phyloP scores from a whole-genome alignment of 2,888 invertebrate genomes.

The Pseudanteris insignis region DNA sequence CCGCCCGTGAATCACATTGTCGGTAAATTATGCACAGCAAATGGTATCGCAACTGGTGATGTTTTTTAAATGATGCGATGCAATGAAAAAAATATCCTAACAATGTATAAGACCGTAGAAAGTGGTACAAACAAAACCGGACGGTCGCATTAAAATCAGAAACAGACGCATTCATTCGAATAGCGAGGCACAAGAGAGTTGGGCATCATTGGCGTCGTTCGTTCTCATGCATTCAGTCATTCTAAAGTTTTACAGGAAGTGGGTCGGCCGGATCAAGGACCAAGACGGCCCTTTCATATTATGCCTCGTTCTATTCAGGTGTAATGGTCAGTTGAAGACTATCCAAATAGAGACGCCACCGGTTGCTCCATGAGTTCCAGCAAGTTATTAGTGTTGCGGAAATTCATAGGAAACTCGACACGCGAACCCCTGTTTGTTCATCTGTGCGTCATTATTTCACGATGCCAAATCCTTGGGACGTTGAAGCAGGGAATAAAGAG shows the following conservation, averaged over 20 bases:
- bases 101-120: conserved; percentile 8
- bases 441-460: conserved; percentile 29
- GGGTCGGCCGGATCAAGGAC: conserved; percentile 64
- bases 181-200: conserved; percentile 52
- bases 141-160: conserved; percentile 44
- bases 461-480: not conserved
- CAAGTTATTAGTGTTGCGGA: conserved; percentile 38
- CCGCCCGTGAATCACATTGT: too few species aligned
- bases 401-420: conserved; percentile 32
- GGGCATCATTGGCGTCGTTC: conserved; percentile 61
- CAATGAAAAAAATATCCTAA: conserved; percentile 2
- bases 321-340: conserved; percentile 66
- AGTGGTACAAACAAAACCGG: conserved; percentile 31
- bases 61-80: too few species aligned
- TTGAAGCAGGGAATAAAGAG: conserved; percentile 9
- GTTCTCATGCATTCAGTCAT: conserved; percentile 50
- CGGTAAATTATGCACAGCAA: too few species aligned
- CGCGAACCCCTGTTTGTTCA: conserved; percentile 25
- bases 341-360: conserved; percentile 59
- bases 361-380: conserved; percentile 43
- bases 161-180: conserved; percentile 44
- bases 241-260: conserved; percentile 62
- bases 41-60: too few species aligned
- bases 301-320: conserved; percentile 60
- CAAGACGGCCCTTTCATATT: conserved; percentile 59